Conservation (phyloP, 2,888 invertebrate species). For the Chrysolina americana region DNA sequence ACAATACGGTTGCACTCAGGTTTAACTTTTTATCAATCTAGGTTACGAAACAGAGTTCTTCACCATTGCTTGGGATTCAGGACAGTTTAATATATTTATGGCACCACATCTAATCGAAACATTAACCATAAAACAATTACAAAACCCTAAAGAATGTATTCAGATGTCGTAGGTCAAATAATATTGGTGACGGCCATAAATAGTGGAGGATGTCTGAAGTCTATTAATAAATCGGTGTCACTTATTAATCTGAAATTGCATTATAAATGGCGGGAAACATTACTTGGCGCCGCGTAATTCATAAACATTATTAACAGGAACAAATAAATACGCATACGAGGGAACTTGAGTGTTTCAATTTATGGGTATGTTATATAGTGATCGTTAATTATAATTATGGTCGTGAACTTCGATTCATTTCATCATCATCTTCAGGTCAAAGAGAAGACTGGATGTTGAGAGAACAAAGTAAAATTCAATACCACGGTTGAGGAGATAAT, state of each 20-base stretch:
- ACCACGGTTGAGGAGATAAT: no score
- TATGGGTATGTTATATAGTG: neutral
- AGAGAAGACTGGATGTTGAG: no score
- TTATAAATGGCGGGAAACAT: constrained; percentile 48
- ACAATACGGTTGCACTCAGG: neutral
- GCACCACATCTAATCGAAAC: constrained; percentile 8
- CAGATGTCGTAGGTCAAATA: constrained; percentile 39
- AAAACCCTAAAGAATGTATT: constrained; percentile 27
- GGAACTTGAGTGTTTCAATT: constrained; percentile 10
- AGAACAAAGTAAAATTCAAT: no score
- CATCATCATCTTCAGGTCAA: no score
- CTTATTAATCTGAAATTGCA: constrained; percentile 40
- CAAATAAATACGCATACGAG: constrained; percentile 30
- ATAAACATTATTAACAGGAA: constrained; percentile 39
- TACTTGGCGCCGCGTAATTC: constrained; percentile 39
- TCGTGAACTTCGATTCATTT: no score
- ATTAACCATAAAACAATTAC: constrained; percentile 27
- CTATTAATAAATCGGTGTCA: constrained; percentile 39
- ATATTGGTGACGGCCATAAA: constrained; percentile 37
- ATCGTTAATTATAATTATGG: no score
- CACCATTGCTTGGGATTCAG: neutral
- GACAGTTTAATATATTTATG: neutral
- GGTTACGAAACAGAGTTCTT: neutral
- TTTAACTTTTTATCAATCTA: neutral
- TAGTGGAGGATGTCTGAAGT: constrained; percentile 37